Evolutionary conservation across 2,888 invertebrate species (phyloP), one percentile per base, ranked within the genome.

Genomic region (Cremastinae sp.): DNA sequence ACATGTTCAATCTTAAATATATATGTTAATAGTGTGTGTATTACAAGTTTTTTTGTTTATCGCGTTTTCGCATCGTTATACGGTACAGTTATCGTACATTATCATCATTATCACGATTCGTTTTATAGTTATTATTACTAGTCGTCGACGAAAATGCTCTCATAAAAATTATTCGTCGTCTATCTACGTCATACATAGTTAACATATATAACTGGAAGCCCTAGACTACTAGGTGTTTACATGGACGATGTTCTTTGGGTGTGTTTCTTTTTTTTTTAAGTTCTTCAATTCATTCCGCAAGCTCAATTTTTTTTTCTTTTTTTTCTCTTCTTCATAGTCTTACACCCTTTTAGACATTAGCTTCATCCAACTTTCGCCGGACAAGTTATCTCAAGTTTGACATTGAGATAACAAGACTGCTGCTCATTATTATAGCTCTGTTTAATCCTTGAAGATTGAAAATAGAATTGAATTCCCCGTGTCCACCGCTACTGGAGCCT

Each of bases 181-280:
- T 88, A 88, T 83, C 88, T 89, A 89, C 84, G 86, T 82, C 85
- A 85, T 88, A 89, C 85, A 87, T 88, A 86, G 86, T 89, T 73
- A 87, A 89, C 85, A 88, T 88, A 88, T 84, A 87, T 88, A 88
- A 88, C 85, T 89, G 89, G 89, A 89, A 89, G 89, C 89, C 88
- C 89, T 89, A 89, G 88, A 85, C 89, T 89, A 89, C 89, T 89
- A 88, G 87, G 83, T 86, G 86, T 87, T 89, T 88, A 88, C 86
- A 87, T 87, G 88, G 88, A 89, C 88, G 88, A 88, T 87, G 86
- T 86, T 66, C 85, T 85, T 87, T 83, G 84, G 56, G 62, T 76
- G 71, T 76, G n/a, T n/a, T n/a, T n/a, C n/a, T n/a, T n/a, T n/a
- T n/a, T n/a, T 69, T 73, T 59, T 28, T 51, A 47, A 53, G 22